Evolutionary conservation across 2,888 invertebrate species (phyloP).

Genomic region (Morpho helenor): DNA sequence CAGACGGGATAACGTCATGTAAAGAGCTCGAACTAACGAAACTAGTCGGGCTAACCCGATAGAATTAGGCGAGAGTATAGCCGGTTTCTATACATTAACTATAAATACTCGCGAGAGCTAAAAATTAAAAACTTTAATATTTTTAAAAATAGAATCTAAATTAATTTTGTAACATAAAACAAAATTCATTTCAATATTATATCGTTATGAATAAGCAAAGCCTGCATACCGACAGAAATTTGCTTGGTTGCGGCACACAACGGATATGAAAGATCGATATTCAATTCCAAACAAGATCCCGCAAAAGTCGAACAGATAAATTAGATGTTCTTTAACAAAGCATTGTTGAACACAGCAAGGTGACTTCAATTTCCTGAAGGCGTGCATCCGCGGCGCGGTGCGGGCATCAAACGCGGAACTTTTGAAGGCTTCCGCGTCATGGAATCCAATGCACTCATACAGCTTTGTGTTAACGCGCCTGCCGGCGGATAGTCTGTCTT

Average conservation of each 20-base stretch:
- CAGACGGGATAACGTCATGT: no score
- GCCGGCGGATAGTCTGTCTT: constrained; percentile 62
- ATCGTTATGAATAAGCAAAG: background rate
- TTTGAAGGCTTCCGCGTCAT: constrained; percentile 61
- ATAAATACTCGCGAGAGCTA: no score
- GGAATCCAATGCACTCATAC: constrained; percentile 66
- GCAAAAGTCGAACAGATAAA: constrained; percentile 66
- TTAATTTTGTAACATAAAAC: no score
- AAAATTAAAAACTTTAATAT: no score
- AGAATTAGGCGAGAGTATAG: no score
- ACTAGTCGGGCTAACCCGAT: no score
- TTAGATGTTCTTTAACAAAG: constrained; percentile 76
- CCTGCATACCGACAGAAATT: constrained; percentile 1
- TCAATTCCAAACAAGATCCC: constrained; percentile 68
- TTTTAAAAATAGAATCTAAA: no score
- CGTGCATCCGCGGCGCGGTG: constrained; percentile 47
- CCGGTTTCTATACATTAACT: no score
- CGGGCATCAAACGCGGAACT: constrained; percentile 55
- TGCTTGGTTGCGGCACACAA: constrained; percentile 10
- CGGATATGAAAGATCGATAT: constrained; percentile 51
- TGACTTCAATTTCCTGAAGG: constrained; percentile 76
- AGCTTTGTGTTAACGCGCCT: constrained; percentile 53
- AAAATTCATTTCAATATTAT: background rate
- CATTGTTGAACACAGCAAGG: constrained; percentile 64
- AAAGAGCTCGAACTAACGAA: no score